Evolutionary conservation across 2,888 invertebrate species (phyloP), one percentile per base, ranked within the genome.

Genomic region (Cataglyphis altisquamis): DNA sequence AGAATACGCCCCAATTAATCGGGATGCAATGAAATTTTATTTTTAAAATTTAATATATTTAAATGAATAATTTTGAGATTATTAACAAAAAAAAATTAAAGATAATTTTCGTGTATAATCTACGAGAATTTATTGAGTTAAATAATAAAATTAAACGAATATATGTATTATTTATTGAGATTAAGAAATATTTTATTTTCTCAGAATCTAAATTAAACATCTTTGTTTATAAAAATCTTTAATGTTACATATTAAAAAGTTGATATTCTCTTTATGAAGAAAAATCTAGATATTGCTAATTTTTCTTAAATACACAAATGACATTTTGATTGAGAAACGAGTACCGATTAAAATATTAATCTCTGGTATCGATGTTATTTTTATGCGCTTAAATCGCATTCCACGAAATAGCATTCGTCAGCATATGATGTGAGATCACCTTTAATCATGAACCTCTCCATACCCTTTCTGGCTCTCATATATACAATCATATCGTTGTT

Each of bases 401-500:
- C 57, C 55, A 48, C n/a, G 52, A 78, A 63, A n/a, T 10, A 15
- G 25, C 45, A 25, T 32, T 63, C 39, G 25, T 62, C 55, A 6
- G 6, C 32, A 36, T 6, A 52, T 36, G 45, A 45, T 74, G 83
- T 77, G 85, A 70, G 82, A 55, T 73, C 84, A 85, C 82, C 86
- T 84, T 86, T 86, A 86, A 86, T 88, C 88, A 82, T 80, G 75
- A 75, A 60, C 78, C 75, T 80, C 75, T 80, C 68, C 63, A 36
- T 21, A 48, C n/a, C 48, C 21, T 55, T 21, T 45, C 60, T 64
- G 67, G 52, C 62, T 39, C 39, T 67, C 52, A 45, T 67, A n/a
- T 52, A 48, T 68, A 86, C 83, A 85, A 84, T 62, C 64, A 63
- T 70, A 68, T 62, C 86, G 77, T 87, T 87, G 86, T 88, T 87